phyloP scores from a whole-genome alignment of 2,797 vertebrate species.

The Silurus lanzhouensis region DNA sequence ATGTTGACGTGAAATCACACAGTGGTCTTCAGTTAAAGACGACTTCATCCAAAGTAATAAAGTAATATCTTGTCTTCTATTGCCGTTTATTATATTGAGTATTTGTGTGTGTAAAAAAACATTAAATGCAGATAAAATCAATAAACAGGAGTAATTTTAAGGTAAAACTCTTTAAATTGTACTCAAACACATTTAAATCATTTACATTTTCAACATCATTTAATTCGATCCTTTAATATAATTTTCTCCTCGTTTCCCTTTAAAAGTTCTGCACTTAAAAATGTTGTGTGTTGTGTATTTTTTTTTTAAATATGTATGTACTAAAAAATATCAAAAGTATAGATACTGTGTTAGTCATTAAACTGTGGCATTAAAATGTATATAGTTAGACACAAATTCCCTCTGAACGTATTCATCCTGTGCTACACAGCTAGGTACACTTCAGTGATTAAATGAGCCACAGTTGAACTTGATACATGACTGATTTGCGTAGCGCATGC shows the following conservation, averaged over 20 bases:
- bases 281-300: neutral
- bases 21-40: no score
- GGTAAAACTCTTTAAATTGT: no score
- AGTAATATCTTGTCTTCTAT: neutral
- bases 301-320: neutral
- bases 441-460: conserved; percentile 6
- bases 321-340: neutral
- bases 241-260: neutral
- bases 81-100: neutral
- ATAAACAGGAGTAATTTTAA: neutral
- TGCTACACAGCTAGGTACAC: neutral
- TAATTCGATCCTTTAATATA: neutral
- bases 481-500: neutral
- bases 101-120: neutral
- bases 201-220: neutral
- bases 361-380: neutral
- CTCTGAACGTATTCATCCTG: neutral
- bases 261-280: neutral
- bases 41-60: neutral
- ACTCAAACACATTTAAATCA: no score
- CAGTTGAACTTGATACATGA: neutral
- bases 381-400: neutral
- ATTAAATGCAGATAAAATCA: neutral
- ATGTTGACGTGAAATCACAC: no score
- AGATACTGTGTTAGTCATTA: neutral